Evolutionary conservation across 2,113 vertebrate genomes (phyloP), one percentile per base, ranked within the genome.

Genomic region (Ceyx margarethae): DNA sequence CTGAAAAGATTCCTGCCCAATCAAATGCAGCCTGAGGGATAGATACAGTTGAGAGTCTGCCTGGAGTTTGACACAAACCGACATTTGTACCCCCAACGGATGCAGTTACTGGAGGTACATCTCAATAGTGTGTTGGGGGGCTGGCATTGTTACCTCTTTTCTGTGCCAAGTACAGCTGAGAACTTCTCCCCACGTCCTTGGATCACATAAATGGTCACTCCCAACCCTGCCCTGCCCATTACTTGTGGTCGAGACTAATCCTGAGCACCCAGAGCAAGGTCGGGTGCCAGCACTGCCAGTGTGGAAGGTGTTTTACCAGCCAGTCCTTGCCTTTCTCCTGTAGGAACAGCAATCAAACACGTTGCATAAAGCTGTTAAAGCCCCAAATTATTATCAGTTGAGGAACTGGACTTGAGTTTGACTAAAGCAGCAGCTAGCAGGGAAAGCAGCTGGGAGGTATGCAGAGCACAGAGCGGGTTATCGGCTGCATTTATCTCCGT

Each of bases 111-210:
- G 35, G 25, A 71, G 23, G 0, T 48, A 21, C 20, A 35, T 31
- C 58, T 80, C 45, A 16, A 54, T 11, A n/a, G 10, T 12, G 2
- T 11, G 15, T 33, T 48, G 29, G 29, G 58, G 40, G 45, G 6
- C 13, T 64, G 35, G 53, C 28, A 13, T 25, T 35, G 35, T 31
- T 81, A 31, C 40, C 11, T 87, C 9, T 46, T 18, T 68, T 13
- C 18, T 48, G 15, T 67, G 31, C 22, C 75, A 42, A 64, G 26
- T 22, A 1, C 8, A 4, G 29, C 48, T n/a, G 43, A 35, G 33
- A 57, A 40, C 11, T 78, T 31, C 3, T 0, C 0, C 0, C 19
- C 26, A 6, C 14, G 7, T 46, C 29, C 45, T 23, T 8, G 43
- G 29, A 67, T 56, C 35, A 50, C 53, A 35, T 6, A 2, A 14